A percentile compares a stretch with the other conserved stretches of the same genome.
Conservation (phyloP, 2,113 vertebrate species). For the Eudyptes chrysolophus region DNA sequence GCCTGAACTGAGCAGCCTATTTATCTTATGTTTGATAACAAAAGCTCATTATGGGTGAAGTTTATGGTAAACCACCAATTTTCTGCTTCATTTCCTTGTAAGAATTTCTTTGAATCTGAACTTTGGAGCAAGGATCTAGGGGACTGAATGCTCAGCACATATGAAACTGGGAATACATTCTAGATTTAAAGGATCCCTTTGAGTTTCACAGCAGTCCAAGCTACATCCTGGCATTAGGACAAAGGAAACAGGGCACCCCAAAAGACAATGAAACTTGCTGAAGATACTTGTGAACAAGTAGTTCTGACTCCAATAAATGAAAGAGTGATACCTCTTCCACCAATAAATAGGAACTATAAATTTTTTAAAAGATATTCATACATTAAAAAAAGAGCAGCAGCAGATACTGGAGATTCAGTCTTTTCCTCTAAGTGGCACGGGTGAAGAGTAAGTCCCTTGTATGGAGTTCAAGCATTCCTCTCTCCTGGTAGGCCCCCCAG, state of each 20-base stretch:
- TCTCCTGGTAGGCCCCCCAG: slow-evolving; percentile 2
- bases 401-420: neutral
- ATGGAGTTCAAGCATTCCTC: slow-evolving; percentile 14
- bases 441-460: slow-evolving; percentile 44
- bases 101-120: slow-evolving; percentile 26
- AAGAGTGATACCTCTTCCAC: neutral
- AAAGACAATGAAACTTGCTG: neutral
- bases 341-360: neutral
- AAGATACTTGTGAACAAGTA: neutral
- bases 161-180: neutral
- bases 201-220: neutral
- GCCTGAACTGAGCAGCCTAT: neutral
- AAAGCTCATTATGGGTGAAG: neutral
- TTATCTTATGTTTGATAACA: neutral
- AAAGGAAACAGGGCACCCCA: neutral
- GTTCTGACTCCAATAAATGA: neutral
- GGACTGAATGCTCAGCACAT: neutral
- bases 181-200: neutral
- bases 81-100: neutral
- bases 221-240: neutral
- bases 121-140: neutral
- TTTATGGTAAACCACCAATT: neutral
- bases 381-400: neutral
- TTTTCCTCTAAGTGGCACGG: slow-evolving; percentile 11
- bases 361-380: neutral